Base-by-base conservation (phyloP, 2,797 vertebrate genomes). In the Lepus oiostolus region DNA sequence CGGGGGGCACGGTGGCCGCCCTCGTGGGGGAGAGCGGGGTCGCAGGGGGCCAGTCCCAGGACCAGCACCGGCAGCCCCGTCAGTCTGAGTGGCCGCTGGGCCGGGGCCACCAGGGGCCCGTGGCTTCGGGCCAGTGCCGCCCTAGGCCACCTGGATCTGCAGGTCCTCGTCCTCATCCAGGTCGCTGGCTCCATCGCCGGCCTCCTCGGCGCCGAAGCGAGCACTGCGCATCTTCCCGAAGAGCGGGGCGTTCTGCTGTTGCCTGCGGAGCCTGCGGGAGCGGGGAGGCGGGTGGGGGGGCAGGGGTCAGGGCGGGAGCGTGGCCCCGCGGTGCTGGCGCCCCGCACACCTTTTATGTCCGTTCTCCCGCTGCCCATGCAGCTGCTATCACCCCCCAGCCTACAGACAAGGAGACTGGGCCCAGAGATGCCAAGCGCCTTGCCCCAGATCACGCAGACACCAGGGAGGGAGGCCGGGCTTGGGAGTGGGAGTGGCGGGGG, bases 91-190 rank as follows among this genome's bases (percentile, higher is more conserved):
- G n/a, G 54, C 79, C 0, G 7, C n/a, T 54, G 28, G 5, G 71
- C 71, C 75, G 2, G 65, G n/a, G 50, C 30, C 7, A 63, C 14
- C 3, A 30, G n/a, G 72, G 42, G 11, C 26, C 91, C 4, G 42
- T 32, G 81, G 84, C 54, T 54, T 24, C 0, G 0, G 75, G 77
- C 70, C 30, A 11, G 75, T 83, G 80, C 58, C 21, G 68, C 30
- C 75, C 98, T 98, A 99, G 89, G 99, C 98, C 97, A 99, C 99
- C 98, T 99, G 99, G 83, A 99, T 99, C 98, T 99, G 99, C 90
- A 99, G 98, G 94, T 99, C 98, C 85, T 99, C 99, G 0, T 99
- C 99, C 58, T 99, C 99, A 0, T 99, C 99, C 4, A 98, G 96
- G 97, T 99, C 99, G 0, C 99, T 99, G 95, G 98, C 97, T 4